Percentiles rank a stretch among this genome's conserved stretches.
phyloP scores from a whole-genome alignment of 2,113 vertebrate species.

The Phoxinus phoxinus region DNA sequence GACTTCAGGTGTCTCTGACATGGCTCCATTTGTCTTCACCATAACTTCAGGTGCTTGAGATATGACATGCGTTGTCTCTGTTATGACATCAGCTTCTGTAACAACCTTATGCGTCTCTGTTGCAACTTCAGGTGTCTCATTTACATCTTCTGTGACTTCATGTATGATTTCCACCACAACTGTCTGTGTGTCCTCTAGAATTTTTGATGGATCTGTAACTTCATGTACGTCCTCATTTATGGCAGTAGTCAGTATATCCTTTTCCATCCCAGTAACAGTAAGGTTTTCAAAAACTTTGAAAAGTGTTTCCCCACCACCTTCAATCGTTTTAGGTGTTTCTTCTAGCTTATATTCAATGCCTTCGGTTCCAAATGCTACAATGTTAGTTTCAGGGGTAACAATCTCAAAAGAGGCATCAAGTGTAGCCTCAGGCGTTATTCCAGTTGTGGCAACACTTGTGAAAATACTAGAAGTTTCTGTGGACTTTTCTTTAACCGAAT shows the following conservation, averaged over 20 bases:
- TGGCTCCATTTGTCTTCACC: neutral
- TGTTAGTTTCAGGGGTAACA: neutral
- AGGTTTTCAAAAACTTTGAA: conserved; percentile 28
- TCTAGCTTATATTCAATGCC: neutral
- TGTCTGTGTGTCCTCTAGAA: neutral
- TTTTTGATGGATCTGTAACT: neutral
- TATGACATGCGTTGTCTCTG: conserved; percentile 47
- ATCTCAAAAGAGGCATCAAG: conserved; percentile 1
- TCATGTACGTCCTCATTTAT: neutral
- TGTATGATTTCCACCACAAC: neutral
- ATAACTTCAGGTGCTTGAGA: neutral
- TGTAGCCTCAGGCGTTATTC: neutral
- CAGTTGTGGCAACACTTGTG: conserved; percentile 27
- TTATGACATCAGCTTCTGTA: conserved; percentile 28
- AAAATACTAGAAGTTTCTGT: neutral
- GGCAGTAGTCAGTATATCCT: neutral
- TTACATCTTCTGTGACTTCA: neutral
- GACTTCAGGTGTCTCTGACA: conserved; percentile 21
- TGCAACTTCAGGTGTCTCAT: neutral
- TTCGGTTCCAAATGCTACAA: neutral
- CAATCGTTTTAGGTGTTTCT: conserved; percentile 25
- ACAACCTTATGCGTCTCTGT: neutral
- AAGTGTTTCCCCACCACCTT: conserved; percentile 1
- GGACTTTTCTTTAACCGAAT: neutral
- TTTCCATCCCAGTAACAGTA: neutral